Evolutionary conservation across 2,888 invertebrate species (phyloP).

Genomic region (Galerucella calmariensis): DNA sequence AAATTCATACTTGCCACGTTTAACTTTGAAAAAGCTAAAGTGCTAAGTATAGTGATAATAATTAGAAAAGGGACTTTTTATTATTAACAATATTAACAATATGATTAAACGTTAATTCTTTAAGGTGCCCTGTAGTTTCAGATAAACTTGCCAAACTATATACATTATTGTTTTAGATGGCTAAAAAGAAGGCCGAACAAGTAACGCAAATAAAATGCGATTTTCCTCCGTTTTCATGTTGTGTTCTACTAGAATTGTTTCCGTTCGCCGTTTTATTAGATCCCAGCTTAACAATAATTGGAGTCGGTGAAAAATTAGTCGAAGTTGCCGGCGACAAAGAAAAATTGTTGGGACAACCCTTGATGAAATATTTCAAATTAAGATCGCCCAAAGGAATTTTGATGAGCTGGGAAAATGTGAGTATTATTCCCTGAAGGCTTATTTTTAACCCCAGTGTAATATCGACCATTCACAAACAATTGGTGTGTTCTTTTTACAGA

Average conservation of each 20-base stretch:
- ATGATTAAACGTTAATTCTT: too few relatives aligned
- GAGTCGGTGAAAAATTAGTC: constrained; percentile 82
- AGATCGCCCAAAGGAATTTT: constrained; percentile 83
- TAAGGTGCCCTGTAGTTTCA: too few relatives aligned
- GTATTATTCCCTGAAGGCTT: too few relatives aligned
- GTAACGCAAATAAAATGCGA: constrained; percentile 56
- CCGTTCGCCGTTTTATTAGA: constrained; percentile 89
- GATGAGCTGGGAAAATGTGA: constrained; percentile 88
- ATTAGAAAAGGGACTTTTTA: too few relatives aligned
- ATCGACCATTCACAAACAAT: too few relatives aligned
- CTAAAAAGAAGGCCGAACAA: constrained; percentile 55
- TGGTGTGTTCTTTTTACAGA: too few relatives aligned
- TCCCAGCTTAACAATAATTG: constrained; percentile 78
- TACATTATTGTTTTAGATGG: constrained; percentile 52
- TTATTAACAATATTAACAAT: too few relatives aligned
- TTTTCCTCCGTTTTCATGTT: constrained; percentile 75
- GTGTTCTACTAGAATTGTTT: constrained; percentile 81
- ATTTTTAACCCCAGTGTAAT: too few relatives aligned
- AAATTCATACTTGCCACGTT: not conserved
- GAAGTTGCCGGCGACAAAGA: constrained; percentile 71
- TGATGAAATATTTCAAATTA: constrained; percentile 79
- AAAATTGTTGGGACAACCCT: constrained; percentile 73
- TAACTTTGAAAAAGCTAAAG: too few relatives aligned
- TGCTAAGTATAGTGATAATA: too few relatives aligned
- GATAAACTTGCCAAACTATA: too few relatives aligned